These are phyloP conservation scores for Macropis europaea DNA, from an alignment of 2,888 invertebrate species.

Conservation along the genomic window DNA sequence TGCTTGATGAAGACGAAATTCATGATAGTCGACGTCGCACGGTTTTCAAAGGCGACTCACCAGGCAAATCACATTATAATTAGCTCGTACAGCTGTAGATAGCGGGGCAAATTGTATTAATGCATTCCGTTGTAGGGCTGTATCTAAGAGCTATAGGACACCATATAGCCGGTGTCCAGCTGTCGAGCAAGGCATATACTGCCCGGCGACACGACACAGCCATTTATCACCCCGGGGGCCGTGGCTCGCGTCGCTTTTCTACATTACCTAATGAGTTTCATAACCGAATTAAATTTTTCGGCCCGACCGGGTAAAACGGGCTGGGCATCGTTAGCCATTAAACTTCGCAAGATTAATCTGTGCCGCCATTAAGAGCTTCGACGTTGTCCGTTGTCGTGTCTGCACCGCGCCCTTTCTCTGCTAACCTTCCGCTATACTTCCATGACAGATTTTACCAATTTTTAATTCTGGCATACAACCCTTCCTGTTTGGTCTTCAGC, in stretches of 20 bases:
- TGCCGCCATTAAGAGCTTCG: slow-evolving; percentile 66
- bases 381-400: slow-evolving; percentile 50
- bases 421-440: too few species aligned
- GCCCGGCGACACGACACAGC: slow-evolving; percentile 71
- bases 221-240: slow-evolving; percentile 69
- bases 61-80: slow-evolving; percentile 64
- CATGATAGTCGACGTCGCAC: neutral
- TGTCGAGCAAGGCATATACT: slow-evolving; percentile 68
- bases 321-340: slow-evolving; percentile 67
- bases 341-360: slow-evolving; percentile 72
- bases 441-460: too few species aligned
- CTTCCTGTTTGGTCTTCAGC: too few species aligned
- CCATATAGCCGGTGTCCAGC: slow-evolving; percentile 62
- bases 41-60: slow-evolving; percentile 11
- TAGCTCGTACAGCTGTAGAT: slow-evolving; percentile 61
- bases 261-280: slow-evolving; percentile 73
- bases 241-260: slow-evolving; percentile 67
- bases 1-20: neutral
- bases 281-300: slow-evolving; percentile 73
- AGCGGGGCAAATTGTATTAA: slow-evolving; percentile 69
- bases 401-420: too few species aligned
- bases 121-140: slow-evolving; percentile 68
- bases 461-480: too few species aligned
- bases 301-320: slow-evolving; percentile 47
- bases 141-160: slow-evolving; percentile 62